A percentile compares a stretch with the other conserved stretches of the same genome.
Conservation (phyloP, 2,113 vertebrate species). For the Xerus inauris region DNA sequence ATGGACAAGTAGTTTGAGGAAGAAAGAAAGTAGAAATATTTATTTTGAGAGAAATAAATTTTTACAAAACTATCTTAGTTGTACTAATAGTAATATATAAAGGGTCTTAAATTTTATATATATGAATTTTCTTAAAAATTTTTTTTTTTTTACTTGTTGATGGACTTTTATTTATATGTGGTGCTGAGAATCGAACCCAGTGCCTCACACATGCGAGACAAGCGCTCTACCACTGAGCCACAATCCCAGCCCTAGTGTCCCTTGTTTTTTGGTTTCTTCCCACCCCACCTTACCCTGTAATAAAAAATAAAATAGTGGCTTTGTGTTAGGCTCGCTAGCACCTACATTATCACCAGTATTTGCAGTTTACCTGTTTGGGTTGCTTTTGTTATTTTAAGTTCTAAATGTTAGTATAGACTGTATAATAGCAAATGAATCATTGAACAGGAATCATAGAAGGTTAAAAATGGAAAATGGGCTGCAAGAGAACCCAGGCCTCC, state of each 20-base stretch:
- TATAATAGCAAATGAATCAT: not conserved
- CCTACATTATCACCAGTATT: not conserved
- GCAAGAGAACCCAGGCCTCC: not conserved
- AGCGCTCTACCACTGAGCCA: too few species aligned
- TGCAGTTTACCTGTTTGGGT: not conserved
- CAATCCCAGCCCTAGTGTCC: too few species aligned
- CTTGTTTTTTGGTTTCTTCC: not conserved
- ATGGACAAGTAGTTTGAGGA: not conserved
- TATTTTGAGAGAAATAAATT: conserved; percentile 14
- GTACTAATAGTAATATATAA: not conserved
- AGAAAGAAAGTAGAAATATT: not conserved
- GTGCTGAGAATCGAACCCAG: too few species aligned
- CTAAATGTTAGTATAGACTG: not conserved
- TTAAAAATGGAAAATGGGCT: not conserved
- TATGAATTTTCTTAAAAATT: too few species aligned
- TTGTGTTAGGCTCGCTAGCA: not conserved
- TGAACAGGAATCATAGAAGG: not conserved
- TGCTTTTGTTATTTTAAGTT: not conserved
- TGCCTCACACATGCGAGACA: too few species aligned
- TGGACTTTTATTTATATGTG: too few species aligned
- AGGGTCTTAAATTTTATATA: not conserved
- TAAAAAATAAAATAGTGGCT: not conserved
- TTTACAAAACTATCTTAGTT: not conserved
- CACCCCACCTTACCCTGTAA: fast-evolving
- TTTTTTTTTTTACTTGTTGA: too few species aligned